Percentiles rank a stretch among this genome's conserved stretches.
phyloP scores from a whole-genome alignment of 2,113 vertebrate genomes.

The Marcusenius ussheri region DNA sequence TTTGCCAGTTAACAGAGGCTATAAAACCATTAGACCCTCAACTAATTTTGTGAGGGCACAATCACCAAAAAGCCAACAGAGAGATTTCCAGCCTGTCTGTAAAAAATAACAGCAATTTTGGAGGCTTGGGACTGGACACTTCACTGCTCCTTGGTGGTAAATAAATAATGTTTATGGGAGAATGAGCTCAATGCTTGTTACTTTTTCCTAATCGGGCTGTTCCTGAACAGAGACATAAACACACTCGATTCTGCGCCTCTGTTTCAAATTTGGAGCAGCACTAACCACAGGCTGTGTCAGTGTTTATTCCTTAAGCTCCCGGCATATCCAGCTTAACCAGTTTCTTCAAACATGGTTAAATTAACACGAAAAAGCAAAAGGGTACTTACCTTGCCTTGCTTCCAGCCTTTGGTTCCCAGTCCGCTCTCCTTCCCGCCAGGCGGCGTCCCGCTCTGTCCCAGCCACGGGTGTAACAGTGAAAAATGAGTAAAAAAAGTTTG shows the following conservation, averaged over 20 bases:
- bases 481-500: background rate
- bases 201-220: background rate
- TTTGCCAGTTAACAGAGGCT: constrained; percentile 48
- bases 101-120: background rate
- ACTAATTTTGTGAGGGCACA: constrained; percentile 24
- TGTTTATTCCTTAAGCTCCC: background rate
- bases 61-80: constrained; percentile 13
- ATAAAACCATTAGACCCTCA: constrained; percentile 31
- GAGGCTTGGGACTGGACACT: background rate
- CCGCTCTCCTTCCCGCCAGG: background rate
- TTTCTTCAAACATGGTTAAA: background rate
- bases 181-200: constrained; percentile 2
- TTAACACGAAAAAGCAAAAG: background rate
- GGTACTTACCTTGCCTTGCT: background rate
- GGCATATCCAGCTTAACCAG: background rate
- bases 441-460: background rate
- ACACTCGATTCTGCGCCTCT: background rate
- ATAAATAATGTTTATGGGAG: background rate
- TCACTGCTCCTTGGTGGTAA: background rate
- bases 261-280: background rate
- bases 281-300: background rate
- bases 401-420: background rate
- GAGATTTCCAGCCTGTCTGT: background rate
- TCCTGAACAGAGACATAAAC: background rate
- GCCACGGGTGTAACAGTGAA: background rate